Percentiles rank a stretch among this genome's conserved stretches.
Evolutionary conservation across 2,888 invertebrate species (phyloP).

Genomic region (Heliconius erato): DNA sequence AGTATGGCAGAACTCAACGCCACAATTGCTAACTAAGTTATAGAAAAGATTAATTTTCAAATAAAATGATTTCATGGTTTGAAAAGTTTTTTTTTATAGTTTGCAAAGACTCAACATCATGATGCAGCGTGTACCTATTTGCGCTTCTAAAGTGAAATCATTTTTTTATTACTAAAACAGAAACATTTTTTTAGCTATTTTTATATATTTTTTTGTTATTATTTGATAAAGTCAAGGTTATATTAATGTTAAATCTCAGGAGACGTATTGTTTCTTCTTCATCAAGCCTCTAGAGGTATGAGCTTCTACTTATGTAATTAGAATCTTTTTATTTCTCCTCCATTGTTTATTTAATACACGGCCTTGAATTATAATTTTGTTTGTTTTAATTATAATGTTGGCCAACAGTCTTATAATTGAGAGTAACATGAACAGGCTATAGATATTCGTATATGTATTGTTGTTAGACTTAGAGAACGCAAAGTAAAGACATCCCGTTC

Average conservation of each 20-base stretch:
- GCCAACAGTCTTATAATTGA: too few species aligned
- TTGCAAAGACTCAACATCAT: too few species aligned
- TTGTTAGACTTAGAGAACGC: too few species aligned
- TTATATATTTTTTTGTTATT: background rate
- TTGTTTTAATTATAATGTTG: conserved; percentile 1
- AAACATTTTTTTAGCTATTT: background rate
- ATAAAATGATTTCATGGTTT: too few species aligned
- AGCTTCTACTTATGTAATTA: background rate
- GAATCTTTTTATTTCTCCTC: background rate
- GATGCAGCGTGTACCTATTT: too few species aligned
- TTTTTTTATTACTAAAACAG: too few species aligned
- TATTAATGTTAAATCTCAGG: conserved; percentile 22
- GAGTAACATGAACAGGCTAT: too few species aligned
- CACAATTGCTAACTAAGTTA: background rate
- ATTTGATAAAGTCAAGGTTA: background rate
- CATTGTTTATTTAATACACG: conserved; percentile 16
- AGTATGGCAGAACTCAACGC: background rate
- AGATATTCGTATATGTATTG: too few species aligned
- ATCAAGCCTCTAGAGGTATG: background rate
- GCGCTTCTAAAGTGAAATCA: too few species aligned
- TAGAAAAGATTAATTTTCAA: too few species aligned
- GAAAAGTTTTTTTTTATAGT: too few species aligned
- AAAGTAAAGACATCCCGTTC: too few species aligned
- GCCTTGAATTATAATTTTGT: conserved; percentile 14
- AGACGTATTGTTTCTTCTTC: conserved; percentile 34